Conservation (phyloP, 2,888 invertebrate species). For the Sicus ferrugineus region DNA sequence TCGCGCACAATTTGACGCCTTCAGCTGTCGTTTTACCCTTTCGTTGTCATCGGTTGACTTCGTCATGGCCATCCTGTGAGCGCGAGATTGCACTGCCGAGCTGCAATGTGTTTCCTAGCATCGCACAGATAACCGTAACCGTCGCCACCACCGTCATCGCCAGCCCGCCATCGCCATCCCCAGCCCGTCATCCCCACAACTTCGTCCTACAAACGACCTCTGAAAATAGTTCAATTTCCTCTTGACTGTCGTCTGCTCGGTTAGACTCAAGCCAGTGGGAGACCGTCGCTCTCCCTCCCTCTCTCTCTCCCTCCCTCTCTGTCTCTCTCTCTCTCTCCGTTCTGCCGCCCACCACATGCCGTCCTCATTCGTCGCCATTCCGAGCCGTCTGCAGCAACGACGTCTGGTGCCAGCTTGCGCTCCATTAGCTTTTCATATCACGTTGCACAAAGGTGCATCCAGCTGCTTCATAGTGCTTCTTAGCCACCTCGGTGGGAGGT, state of each 20-base stretch:
- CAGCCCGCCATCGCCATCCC: not conserved
- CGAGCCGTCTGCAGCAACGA: not conserved
- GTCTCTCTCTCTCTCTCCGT: not conserved
- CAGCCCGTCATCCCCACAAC: not conserved
- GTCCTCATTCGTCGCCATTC: not conserved
- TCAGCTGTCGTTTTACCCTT: not conserved
- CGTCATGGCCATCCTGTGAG: not conserved
- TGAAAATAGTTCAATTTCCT: constrained; percentile 21
- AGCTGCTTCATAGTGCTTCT: constrained; percentile 7
- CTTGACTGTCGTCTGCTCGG: not conserved
- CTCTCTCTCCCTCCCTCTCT: not conserved
- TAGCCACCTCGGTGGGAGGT: no score
- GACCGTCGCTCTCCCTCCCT: not conserved
- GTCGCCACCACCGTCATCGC: not conserved
- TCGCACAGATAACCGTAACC: not conserved
- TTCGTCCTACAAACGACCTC: constrained; percentile 28
- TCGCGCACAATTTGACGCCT: not conserved
- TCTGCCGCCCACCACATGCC: not conserved
- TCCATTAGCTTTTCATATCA: constrained; percentile 19
- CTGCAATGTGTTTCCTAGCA: no score
- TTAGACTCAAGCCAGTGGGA: not conserved
- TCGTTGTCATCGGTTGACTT: not conserved
- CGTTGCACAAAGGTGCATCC: constrained; percentile 32
- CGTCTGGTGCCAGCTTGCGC: constrained; percentile 3
- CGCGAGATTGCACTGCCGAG: no score